Evolutionary conservation across 2,797 vertebrate genomes (phyloP).

Genomic region (Paguma larvata): DNA sequence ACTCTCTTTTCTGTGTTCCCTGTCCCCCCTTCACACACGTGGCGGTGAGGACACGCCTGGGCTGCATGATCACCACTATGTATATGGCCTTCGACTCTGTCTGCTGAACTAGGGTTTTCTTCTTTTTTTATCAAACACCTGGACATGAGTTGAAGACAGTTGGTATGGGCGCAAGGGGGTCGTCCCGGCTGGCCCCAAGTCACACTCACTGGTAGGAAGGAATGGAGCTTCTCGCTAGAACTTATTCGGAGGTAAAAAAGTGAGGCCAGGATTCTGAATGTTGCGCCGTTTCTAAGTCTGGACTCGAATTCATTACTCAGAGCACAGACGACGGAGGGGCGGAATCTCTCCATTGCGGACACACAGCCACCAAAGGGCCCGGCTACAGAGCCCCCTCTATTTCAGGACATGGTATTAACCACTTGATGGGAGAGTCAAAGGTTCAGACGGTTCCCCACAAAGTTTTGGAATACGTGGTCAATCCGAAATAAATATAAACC

Average conservation of each 20-base stretch:
- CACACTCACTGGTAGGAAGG: background rate
- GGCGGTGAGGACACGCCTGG: constrained; percentile 78
- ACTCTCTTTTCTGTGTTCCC: constrained; percentile 78
- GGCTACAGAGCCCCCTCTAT: background rate
- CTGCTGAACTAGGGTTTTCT: constrained; percentile 64
- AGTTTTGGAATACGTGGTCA: background rate
- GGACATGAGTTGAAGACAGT: background rate
- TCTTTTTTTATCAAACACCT: constrained; percentile 64
- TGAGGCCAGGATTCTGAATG: background rate
- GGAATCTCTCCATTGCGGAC: background rate
- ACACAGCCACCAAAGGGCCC: accelerated
- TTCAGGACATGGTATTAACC: background rate
- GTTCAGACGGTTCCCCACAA: background rate
- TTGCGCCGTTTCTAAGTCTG: background rate
- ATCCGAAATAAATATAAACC: background rate
- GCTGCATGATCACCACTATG: constrained; percentile 86
- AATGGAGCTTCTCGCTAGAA: background rate
- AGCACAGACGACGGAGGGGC: background rate
- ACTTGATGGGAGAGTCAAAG: background rate
- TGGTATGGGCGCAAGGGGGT: background rate
- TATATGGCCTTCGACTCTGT: constrained; percentile 81
- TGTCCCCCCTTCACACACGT: constrained; percentile 53
- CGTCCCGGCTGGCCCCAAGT: constrained; percentile 60
- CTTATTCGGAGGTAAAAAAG: background rate
- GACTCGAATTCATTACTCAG: background rate